Evolutionary conservation across 2,113 vertebrate species (phyloP).

Genomic region (Sphyrna mokarran): DNA sequence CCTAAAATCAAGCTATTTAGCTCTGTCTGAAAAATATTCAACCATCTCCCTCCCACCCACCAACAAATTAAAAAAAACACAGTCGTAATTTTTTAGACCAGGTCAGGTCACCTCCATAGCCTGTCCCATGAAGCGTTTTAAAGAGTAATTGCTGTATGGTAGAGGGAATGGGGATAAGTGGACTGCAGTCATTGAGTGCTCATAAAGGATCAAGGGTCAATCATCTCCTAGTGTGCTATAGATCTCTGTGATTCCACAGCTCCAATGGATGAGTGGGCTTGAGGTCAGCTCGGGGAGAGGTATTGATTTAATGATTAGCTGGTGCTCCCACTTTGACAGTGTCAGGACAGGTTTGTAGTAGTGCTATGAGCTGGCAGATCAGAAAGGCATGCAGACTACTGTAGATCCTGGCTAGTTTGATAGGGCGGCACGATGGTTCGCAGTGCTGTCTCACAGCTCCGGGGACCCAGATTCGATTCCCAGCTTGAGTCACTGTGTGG

Average conservation of each 20-base stretch:
- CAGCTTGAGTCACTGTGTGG: no score
- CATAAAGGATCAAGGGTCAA: background rate
- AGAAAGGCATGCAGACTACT: background rate
- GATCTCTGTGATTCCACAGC: background rate
- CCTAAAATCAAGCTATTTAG: no score
- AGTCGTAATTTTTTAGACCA: background rate
- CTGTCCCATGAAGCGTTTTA: background rate
- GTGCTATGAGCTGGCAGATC: background rate
- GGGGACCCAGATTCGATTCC: no score
- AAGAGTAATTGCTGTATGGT: background rate
- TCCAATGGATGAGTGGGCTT: no score
- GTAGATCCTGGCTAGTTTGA: background rate
- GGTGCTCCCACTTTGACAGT: background rate
- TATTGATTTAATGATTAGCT: background rate
- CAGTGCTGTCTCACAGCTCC: no score
- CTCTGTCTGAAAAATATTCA: no score
- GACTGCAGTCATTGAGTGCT: background rate
- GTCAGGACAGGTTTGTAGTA: background rate
- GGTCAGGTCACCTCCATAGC: background rate
- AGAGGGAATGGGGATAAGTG: background rate
- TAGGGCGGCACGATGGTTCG: no score
- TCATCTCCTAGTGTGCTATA: background rate
- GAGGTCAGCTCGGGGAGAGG: background rate
- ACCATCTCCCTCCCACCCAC: no score
- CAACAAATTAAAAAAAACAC: background rate